phyloP scores from a whole-genome alignment of 2,888 invertebrate genomes.

The Papilio protenor region DNA sequence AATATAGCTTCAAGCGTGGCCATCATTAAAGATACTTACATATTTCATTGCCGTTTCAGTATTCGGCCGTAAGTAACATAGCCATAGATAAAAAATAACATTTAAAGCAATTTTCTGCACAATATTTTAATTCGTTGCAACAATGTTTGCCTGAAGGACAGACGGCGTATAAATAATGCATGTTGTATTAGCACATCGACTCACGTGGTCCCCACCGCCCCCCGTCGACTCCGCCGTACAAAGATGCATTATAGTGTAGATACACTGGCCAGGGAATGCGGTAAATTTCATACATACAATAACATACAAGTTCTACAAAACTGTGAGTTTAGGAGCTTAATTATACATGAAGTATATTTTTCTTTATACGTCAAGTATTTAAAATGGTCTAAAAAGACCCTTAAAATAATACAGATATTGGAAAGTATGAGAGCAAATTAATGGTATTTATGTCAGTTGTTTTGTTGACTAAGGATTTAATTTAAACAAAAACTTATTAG shows the following conservation, averaged over 20 bases:
- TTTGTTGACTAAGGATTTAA: neutral
- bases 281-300: constrained; percentile 46
- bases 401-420: neutral
- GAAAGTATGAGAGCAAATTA: neutral
- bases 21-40: no score
- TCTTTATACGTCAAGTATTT: neutral
- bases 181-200: constrained; percentile 50
- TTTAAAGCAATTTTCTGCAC: neutral
- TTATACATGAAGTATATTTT: neutral
- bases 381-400: neutral
- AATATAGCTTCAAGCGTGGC: no score
- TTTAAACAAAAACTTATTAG: no score
- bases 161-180: constrained; percentile 46
- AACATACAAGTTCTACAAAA: neutral
- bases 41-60: no score
- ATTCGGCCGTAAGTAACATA: no score
- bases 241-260: constrained; percentile 66
- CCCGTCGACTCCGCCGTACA: constrained; percentile 46
- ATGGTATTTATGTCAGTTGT: neutral
- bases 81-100: neutral
- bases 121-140: constrained; percentile 10
- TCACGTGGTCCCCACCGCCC: neutral
- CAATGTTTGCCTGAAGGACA: constrained; percentile 46
- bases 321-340: neutral
- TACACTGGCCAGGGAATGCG: constrained; percentile 62